Conservation (phyloP, 2,888 invertebrate genomes). For the Orgyia antiqua region DNA sequence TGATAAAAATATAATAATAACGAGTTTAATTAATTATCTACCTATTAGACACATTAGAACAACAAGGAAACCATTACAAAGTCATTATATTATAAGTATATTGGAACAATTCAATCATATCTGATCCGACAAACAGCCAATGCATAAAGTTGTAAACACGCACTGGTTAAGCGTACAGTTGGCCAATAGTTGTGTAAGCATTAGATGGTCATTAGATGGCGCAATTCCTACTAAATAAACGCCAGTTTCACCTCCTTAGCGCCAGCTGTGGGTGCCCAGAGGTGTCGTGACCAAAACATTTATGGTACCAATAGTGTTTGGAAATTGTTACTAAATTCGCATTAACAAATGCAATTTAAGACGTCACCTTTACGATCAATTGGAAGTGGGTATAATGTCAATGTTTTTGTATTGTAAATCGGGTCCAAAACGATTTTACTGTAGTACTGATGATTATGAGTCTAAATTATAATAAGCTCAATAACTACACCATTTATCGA, state of each 20-base stretch:
- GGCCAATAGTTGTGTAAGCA: constrained; percentile 50
- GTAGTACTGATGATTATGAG: too few relatives aligned
- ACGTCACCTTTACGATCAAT: not conserved
- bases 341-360: constrained; percentile 10
- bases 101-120: constrained; percentile 27
- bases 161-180: constrained; percentile 33
- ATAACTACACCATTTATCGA: too few relatives aligned
- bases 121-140: constrained; percentile 5
- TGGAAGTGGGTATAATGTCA: too few relatives aligned
- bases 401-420: too few relatives aligned
- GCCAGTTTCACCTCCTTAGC: constrained; percentile 29
- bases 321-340: constrained; percentile 18
- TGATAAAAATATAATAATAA: too few relatives aligned
- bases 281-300: constrained; percentile 26
- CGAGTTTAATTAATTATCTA: too few relatives aligned
- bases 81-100: constrained; percentile 20
- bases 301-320: constrained; percentile 21
- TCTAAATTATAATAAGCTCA: too few relatives aligned
- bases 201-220: constrained; percentile 47
- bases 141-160: constrained; percentile 36
- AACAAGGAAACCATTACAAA: constrained; percentile 32
- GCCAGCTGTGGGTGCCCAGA: constrained; percentile 28
- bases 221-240: constrained; percentile 39
- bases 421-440: too few relatives aligned
- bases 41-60: constrained; percentile 18